Evolutionary conservation across 1,140 invertebrate species (phyloP).

Genomic region (Drosophila willistoni): DNA sequence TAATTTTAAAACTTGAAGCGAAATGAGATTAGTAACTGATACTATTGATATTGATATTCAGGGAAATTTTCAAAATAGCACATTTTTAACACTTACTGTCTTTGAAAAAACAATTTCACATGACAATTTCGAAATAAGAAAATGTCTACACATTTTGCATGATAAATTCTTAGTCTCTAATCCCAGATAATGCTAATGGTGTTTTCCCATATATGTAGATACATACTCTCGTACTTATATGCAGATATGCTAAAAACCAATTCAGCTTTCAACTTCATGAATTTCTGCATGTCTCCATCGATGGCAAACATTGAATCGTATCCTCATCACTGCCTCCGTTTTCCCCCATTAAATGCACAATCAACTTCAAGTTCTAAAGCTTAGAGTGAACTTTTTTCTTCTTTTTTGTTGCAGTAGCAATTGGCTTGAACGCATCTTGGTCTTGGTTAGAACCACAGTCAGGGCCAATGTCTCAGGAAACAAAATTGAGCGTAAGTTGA

Average conservation of each 20-base stretch:
- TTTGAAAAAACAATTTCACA: too few species aligned
- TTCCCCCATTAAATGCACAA: constrained; percentile 21
- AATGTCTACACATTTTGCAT: neutral
- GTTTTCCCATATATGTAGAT: neutral
- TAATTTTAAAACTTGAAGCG: too few species aligned
- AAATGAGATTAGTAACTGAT: too few species aligned
- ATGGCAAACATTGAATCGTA: too few species aligned
- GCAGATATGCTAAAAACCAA: constrained; percentile 13
- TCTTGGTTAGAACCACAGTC: neutral
- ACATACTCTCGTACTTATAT: neutral
- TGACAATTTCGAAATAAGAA: neutral
- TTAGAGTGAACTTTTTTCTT: constrained; percentile 28
- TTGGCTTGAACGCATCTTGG: constrained; percentile 19
- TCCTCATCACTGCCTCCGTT: neutral
- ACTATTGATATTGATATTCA: too few species aligned
- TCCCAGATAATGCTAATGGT: constrained; percentile 10
- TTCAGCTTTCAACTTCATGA: constrained; percentile 6
- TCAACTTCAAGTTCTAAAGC: constrained; percentile 27
- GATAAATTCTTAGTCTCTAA: constrained; percentile 1
- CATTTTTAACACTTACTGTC: too few species aligned
- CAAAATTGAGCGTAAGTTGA: constrained; percentile 48
- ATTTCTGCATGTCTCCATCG: constrained; percentile 8
- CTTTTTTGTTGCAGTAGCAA: constrained; percentile 27
- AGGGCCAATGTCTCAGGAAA: constrained; percentile 20
- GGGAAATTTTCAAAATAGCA: too few species aligned